Conservation (phyloP, 2,888 invertebrate genomes). For the Drosophila incognita region DNA sequence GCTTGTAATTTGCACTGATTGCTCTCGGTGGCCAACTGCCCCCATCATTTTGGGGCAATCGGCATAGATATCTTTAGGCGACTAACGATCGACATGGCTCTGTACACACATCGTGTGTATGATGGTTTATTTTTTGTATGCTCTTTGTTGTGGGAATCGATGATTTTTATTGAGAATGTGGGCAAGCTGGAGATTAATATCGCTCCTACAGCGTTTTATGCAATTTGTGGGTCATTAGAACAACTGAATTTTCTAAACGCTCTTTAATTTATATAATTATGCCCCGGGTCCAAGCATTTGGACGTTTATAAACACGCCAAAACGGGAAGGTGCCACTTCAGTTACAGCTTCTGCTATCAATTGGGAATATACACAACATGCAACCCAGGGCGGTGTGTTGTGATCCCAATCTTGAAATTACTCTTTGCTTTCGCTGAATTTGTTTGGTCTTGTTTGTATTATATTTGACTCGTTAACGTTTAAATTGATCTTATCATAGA, state of each 20-base stretch:
- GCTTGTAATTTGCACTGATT: slow-evolving; percentile 66
- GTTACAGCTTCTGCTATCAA: background rate
- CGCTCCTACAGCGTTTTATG: slow-evolving; percentile 27
- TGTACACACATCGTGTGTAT: slow-evolving; percentile 9
- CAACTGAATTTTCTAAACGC: slow-evolving; percentile 64
- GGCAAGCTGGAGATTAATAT: slow-evolving; percentile 53
- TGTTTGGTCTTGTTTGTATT: background rate
- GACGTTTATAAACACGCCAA: slow-evolving; percentile 35
- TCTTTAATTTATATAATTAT: slow-evolving; percentile 72
- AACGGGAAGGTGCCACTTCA: slow-evolving; percentile 19
- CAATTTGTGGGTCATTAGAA: slow-evolving; percentile 72
- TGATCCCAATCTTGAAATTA: slow-evolving; percentile 21
- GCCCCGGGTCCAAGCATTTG: slow-evolving; percentile 24
- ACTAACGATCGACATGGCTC: slow-evolving; percentile 33
- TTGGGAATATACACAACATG: slow-evolving; percentile 16
- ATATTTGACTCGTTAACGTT: background rate
- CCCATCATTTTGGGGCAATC: slow-evolving; percentile 42
- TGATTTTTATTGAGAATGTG: slow-evolving; percentile 43
- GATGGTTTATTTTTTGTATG: background rate
- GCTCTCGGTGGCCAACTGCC: slow-evolving; percentile 37
- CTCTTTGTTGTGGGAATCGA: slow-evolving; percentile 40
- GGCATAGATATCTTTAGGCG: slow-evolving; percentile 57
- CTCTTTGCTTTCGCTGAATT: background rate
- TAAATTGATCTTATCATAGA: background rate
- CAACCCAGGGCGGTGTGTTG: slow-evolving; percentile 34